These are phyloP conservation scores for Colinus virginianus DNA, from an alignment of 2,113 vertebrate species.

Conservation along the genomic window DNA sequence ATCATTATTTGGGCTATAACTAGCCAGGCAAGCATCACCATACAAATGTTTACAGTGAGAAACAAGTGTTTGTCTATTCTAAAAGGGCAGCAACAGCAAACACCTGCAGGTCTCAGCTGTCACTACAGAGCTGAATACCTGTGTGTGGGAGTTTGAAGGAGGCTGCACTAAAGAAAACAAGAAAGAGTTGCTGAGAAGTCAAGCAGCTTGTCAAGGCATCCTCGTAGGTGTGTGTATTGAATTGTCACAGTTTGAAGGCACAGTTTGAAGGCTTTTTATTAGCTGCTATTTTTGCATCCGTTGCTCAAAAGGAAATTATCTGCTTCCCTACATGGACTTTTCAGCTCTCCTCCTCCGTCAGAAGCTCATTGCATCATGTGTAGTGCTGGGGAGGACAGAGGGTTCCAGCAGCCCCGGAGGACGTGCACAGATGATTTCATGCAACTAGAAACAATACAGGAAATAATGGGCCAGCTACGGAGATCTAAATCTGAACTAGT, in stretches of 20 bases:
- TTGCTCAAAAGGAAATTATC: constrained; percentile 78
- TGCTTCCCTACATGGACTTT: constrained; percentile 81
- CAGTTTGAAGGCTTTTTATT: constrained; percentile 83
- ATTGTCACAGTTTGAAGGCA: constrained; percentile 81
- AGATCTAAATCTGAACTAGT: background rate
- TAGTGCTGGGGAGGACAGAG: constrained; percentile 74
- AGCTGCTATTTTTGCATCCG: constrained; percentile 82
- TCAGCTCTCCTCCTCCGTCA: constrained; percentile 75
- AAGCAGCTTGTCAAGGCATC: constrained; percentile 81
- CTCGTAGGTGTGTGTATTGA: constrained; percentile 83
- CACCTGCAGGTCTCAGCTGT: constrained; percentile 77
- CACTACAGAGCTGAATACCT: constrained; percentile 70
- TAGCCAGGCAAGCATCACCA: constrained; percentile 13
- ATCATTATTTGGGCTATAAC: constrained; percentile 25
- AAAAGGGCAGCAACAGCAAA: constrained; percentile 54
- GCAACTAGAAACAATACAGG: constrained; percentile 23
- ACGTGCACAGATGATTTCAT: constrained; percentile 22
- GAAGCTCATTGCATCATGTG: constrained; percentile 71
- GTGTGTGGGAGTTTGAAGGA: constrained; percentile 71
- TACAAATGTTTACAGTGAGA: constrained; percentile 30
- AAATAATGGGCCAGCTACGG: constrained; percentile 20
- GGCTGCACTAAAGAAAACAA: constrained; percentile 72
- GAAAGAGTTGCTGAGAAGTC: constrained; percentile 77
- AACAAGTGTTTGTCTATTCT: constrained; percentile 30
- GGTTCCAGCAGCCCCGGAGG: constrained; percentile 58